Base-by-base conservation (phyloP, 2,113 vertebrate genomes). In the Eudyptes chrysolophus region DNA sequence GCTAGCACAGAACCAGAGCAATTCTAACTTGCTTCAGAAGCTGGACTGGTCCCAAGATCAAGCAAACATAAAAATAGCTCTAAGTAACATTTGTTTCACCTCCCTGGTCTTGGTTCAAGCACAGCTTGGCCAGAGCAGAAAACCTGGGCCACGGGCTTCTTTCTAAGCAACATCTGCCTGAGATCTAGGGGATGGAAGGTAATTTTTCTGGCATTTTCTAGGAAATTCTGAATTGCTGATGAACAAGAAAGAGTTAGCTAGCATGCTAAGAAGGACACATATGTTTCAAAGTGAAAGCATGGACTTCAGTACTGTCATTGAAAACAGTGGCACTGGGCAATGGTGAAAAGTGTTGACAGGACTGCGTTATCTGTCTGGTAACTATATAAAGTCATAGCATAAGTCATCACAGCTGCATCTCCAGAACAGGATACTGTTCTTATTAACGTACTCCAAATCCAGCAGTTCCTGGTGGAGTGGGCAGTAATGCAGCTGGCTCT, bases 361-460 rank as follows among this genome's bases (percentile, higher is more conserved):
- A 40, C 11, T 32, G 30, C 2, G 1, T 29, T 36, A 29, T 11
- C 64, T 16, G 19, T 8, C 16, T 1, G 1, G 42, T 46, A 29
- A 54, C 44, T 6, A 1, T 7, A 18, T 13, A 6, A 24, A 36
- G 29, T 26, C 38, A 38, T 2, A 22, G 58, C 16, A 4, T 7
- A 52, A 40, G 26, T 18, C 70, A 26, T 19, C 42, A 18, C 1
- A 1, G 24, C 14, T 2, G 0, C 64, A 46, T 5, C 16, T 49
- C n/a, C 27, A 51, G 54, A 51, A 34, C 15, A 32, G 19, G 12
- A 20, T 29, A 34, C 27, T 27, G 24, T 7, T n/a, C 48, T n/a
- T 13, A 0, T 15, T 13, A 30, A 49, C 0, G 0, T 32, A 30
- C 27, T 19, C n/a, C 54, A 52, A 54, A 42, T 10, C 17, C 51